Conservation (phyloP, 2,888 invertebrate genomes). For the Melinaea menophilus region DNA sequence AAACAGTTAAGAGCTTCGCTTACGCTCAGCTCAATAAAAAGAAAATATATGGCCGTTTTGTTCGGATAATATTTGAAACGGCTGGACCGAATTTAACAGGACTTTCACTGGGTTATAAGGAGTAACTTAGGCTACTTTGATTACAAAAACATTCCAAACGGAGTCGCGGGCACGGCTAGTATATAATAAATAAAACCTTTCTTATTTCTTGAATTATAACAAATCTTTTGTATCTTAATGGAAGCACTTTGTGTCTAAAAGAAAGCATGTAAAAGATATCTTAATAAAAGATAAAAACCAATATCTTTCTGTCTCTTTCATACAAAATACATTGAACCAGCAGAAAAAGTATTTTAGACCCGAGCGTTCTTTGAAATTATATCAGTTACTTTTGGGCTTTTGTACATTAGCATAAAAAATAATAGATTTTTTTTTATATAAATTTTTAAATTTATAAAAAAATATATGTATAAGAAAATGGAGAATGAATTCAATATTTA, state of each 20-base stretch:
- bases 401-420: slow-evolving; percentile 25
- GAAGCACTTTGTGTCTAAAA: not conserved
- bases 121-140: too few species aligned
- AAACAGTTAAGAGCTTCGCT: too few species aligned
- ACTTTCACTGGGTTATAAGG: too few species aligned
- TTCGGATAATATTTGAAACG: too few species aligned
- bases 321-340: slow-evolving; percentile 25
- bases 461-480: not conserved
- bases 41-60: too few species aligned
- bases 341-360: slow-evolving; percentile 33
- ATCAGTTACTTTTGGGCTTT: slow-evolving; percentile 32
- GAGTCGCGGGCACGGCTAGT: too few species aligned
- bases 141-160: too few species aligned
- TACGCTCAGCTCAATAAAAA: too few species aligned
- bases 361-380: slow-evolving; percentile 36
- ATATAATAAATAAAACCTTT: slow-evolving; percentile 1
- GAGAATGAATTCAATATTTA: too few species aligned
- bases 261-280: not conserved
- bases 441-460: not conserved
- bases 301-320: not conserved
- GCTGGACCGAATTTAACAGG: too few species aligned
- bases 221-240: slow-evolving; percentile 9
- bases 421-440: not conserved
- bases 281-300: slow-evolving; percentile 8
- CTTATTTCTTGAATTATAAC: slow-evolving; percentile 10